Conservation (phyloP, 2,113 vertebrate species). For the Phainopepla nitens region DNA sequence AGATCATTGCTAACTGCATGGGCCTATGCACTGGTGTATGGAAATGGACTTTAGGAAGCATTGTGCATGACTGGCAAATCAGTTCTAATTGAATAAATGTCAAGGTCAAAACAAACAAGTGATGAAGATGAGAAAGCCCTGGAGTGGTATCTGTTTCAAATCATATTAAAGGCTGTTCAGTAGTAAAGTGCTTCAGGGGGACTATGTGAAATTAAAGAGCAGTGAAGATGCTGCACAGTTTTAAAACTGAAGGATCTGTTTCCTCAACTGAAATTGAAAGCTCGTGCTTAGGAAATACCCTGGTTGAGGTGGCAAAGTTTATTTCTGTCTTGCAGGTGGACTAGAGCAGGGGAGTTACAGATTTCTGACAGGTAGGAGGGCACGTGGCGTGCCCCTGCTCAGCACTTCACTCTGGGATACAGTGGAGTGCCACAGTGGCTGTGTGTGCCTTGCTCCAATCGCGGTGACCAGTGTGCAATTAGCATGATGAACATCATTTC, state of each 20-base stretch:
- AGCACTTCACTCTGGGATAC: neutral
- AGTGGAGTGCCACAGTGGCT: too few relatives aligned
- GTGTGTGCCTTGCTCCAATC: accelerated
- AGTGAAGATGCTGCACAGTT: neutral
- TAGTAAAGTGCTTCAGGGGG: constrained; percentile 43
- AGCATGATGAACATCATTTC: neutral
- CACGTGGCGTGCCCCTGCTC: neutral
- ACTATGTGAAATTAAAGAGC: constrained; percentile 44
- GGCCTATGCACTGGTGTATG: constrained; percentile 63
- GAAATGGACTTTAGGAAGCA: constrained; percentile 62
- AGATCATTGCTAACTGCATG: constrained; percentile 73
- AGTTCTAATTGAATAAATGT: constrained; percentile 84
- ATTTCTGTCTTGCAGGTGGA: neutral
- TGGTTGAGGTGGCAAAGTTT: neutral
- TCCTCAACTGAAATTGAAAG: neutral
- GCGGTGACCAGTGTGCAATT: neutral
- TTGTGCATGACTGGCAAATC: constrained; percentile 76
- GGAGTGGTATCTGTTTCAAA: constrained; percentile 69
- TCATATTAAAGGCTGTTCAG: constrained; percentile 61
- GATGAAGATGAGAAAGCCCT: constrained; percentile 77
- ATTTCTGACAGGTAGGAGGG: neutral
- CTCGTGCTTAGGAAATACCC: neutral
- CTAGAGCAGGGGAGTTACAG: neutral
- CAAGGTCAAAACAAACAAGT: constrained; percentile 76
- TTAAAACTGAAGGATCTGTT: neutral